Conservation (phyloP, 2,113 vertebrate genomes). For the Chloropsis cyanopogon region DNA sequence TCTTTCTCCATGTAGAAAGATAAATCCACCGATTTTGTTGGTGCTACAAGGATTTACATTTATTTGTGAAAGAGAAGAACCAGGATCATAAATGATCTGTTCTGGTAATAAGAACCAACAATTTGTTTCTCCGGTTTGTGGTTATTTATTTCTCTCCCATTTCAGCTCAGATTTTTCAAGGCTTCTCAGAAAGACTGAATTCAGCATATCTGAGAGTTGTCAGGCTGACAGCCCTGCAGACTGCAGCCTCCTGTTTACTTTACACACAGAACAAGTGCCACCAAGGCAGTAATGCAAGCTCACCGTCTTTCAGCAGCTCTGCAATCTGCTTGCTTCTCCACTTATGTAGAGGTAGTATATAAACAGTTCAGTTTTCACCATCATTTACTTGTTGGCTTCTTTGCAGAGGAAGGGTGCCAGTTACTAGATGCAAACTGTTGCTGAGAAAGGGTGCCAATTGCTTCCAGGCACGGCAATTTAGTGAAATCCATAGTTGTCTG, state of each 20-base stretch:
- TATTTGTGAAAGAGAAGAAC: background rate
- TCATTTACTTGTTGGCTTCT: conserved; percentile 44
- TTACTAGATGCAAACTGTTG: conserved; percentile 50
- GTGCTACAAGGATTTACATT: background rate
- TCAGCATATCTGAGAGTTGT: conserved; percentile 21
- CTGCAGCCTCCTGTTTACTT: conserved; percentile 17
- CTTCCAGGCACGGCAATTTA: conserved; percentile 1
- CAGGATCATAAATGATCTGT: background rate
- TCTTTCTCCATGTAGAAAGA: background rate
- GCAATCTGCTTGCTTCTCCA: conserved; percentile 40
- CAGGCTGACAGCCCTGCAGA: background rate
- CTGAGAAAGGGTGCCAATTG: conserved; percentile 39
- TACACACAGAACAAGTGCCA: background rate
- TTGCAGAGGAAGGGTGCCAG: conserved; percentile 38
- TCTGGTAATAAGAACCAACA: background rate
- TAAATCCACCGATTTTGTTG: background rate
- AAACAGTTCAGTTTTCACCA: conserved; percentile 10
- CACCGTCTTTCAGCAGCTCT: background rate
- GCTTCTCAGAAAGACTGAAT: background rate
- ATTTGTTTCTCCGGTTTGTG: background rate
- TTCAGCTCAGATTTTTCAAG: background rate
- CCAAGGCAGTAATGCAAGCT: conserved; percentile 2
- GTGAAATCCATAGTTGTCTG: conserved; percentile 36
- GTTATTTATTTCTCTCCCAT: background rate
- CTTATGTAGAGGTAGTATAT: conserved; percentile 3